Conservation (phyloP, 1,140 invertebrate genomes). For the Acyrthosiphon pisum region DNA sequence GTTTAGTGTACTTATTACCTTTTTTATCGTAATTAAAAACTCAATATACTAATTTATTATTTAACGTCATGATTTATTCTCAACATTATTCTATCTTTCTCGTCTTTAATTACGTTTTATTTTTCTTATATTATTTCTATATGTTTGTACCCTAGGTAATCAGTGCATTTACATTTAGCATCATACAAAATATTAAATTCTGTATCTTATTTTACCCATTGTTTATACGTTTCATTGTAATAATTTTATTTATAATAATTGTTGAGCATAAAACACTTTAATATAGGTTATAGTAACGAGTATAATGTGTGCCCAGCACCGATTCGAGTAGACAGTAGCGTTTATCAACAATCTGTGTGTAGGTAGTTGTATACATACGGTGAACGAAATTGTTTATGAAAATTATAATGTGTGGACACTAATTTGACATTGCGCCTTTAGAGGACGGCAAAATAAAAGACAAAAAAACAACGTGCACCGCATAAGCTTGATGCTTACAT, state of each 20-base stretch:
- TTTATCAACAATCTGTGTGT: not conserved
- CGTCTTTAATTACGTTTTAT: not conserved
- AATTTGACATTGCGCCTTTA: not conserved
- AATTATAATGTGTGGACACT: not conserved
- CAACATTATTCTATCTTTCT: too few relatives aligned
- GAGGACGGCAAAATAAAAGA: not conserved
- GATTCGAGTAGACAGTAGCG: not conserved
- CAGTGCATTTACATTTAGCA: not conserved
- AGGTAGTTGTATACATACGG: not conserved
- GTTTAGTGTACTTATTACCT: not conserved
- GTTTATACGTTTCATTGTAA: not conserved
- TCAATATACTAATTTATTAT: not conserved
- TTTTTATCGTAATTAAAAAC: not conserved
- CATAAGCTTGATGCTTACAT: not conserved
- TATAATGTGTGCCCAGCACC: too few relatives aligned
- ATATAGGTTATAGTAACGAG: too few relatives aligned
- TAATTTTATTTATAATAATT: too few relatives aligned
- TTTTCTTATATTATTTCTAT: not conserved
- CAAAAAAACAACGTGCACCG: not conserved
- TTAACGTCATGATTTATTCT: too few relatives aligned
- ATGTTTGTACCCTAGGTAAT: too few relatives aligned
- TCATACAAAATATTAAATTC: not conserved
- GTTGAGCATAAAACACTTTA: not conserved
- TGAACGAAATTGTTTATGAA: not conserved
- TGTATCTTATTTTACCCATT: not conserved